Evolutionary conservation across 2,113 vertebrate genomes (phyloP).

Genomic region (Mobula hypostoma): DNA sequence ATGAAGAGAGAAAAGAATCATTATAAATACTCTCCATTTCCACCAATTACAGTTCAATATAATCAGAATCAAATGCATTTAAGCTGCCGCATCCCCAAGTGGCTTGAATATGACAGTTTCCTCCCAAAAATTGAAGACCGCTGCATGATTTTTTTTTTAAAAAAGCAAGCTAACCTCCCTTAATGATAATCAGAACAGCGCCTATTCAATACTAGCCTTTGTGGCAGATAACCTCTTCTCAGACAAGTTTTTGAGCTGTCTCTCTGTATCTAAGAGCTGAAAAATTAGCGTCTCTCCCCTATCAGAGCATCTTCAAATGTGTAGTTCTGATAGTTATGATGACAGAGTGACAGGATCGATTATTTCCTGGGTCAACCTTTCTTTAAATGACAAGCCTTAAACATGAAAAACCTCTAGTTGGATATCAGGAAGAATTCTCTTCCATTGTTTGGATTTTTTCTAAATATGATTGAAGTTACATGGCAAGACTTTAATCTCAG

Average conservation of each 20-base stretch:
- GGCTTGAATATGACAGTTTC: background rate
- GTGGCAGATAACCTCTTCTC: background rate
- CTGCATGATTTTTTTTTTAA: background rate
- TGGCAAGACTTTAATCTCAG: background rate
- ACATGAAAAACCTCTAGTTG: background rate
- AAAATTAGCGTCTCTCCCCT: background rate
- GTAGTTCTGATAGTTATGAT: no score
- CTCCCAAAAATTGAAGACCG: background rate
- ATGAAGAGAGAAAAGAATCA: constrained; percentile 71
- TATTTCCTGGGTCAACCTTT: background rate
- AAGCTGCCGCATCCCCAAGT: constrained; percentile 31
- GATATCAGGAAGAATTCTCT: background rate
- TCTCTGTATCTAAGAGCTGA: background rate
- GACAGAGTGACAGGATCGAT: background rate
- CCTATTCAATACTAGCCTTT: background rate
- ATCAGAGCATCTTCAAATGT: background rate
- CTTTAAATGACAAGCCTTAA: background rate
- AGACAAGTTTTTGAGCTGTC: background rate
- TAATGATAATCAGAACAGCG: background rate
- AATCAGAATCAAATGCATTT: constrained; percentile 23
- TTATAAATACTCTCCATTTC: constrained; percentile 8
- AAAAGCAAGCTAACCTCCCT: background rate
- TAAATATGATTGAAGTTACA: no score
- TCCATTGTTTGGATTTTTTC: background rate
- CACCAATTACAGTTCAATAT: background rate